Evolutionary conservation across 2,797 vertebrate genomes (phyloP).

Genomic region (Falco columbarius): DNA sequence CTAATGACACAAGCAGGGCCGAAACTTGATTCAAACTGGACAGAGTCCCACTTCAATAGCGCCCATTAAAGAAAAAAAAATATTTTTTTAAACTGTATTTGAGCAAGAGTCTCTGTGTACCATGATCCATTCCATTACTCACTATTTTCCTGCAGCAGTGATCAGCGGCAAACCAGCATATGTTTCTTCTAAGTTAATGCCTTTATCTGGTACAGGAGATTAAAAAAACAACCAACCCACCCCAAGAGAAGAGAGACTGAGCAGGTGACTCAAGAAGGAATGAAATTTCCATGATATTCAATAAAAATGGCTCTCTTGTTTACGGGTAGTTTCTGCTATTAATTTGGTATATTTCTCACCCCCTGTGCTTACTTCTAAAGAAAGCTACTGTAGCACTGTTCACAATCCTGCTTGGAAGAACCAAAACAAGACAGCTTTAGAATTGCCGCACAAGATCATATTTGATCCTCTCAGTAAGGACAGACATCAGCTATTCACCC

Average conservation of each 20-base stretch:
- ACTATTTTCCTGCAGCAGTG: neutral
- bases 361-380: neutral
- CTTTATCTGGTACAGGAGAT: neutral
- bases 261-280: neutral
- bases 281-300: neutral
- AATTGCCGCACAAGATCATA: neutral
- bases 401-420: neutral
- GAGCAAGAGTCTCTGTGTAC: neutral
- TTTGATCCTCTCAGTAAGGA: neutral
- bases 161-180: neutral
- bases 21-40: neutral
- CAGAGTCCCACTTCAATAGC: neutral
- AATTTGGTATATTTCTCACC: neutral
- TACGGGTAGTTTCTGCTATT: neutral
- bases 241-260: neutral
- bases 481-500: neutral
- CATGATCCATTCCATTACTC: neutral
- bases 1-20: neutral
- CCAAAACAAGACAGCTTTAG: constrained; percentile 22
- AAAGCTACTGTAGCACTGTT: neutral
- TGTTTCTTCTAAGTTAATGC: neutral
- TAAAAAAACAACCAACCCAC: neutral
- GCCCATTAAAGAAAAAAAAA: neutral
- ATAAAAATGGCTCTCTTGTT: fast-evolving
- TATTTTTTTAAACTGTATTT: neutral